A percentile compares a stretch with the other conserved stretches of the same genome.
Conservation (phyloP, 2,888 invertebrate genomes). For the Pediacus dermestoides region DNA sequence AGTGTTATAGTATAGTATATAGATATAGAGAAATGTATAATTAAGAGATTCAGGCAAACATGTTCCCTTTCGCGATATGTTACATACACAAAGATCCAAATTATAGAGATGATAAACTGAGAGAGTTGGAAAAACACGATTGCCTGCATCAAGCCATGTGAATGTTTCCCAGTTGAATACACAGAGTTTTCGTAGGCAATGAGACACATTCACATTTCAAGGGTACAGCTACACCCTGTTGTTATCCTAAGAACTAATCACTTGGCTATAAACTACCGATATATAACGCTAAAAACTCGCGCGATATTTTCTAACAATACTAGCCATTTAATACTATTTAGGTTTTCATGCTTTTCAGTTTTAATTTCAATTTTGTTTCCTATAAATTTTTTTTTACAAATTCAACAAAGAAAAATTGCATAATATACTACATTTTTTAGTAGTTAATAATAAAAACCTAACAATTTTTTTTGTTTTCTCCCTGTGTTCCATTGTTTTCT, state of each 20-base stretch:
- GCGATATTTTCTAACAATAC: slow-evolving; percentile 47
- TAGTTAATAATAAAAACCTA: no score
- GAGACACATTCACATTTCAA: slow-evolving; percentile 42
- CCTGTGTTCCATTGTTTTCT: no score
- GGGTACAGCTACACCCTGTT: slow-evolving; percentile 52
- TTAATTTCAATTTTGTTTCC: no score
- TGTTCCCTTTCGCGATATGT: slow-evolving; percentile 22
- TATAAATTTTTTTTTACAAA: no score
- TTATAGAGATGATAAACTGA: slow-evolving; percentile 14
- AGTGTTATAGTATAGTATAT: slow-evolving; percentile 43
- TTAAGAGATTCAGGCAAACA: slow-evolving; percentile 38
- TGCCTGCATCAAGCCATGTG: slow-evolving; percentile 32
- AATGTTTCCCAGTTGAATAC: slow-evolving; percentile 18
- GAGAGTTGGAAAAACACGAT: slow-evolving; percentile 23
- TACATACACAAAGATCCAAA: slow-evolving; percentile 20
- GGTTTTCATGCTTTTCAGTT: no score
- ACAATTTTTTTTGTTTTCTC: no score
- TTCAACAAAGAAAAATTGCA: no score
- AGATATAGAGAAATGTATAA: slow-evolving; percentile 37
- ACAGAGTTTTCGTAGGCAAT: slow-evolving; percentile 5
- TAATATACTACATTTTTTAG: no score
- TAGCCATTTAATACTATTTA: slow-evolving; percentile 41
- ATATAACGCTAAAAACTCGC: slow-evolving; percentile 39
- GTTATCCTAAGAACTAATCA: slow-evolving; percentile 48
- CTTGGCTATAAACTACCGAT: slow-evolving; percentile 46